Evolutionary conservation across 1,140 invertebrate species (phyloP).

Genomic region (Drosophila repleta): DNA sequence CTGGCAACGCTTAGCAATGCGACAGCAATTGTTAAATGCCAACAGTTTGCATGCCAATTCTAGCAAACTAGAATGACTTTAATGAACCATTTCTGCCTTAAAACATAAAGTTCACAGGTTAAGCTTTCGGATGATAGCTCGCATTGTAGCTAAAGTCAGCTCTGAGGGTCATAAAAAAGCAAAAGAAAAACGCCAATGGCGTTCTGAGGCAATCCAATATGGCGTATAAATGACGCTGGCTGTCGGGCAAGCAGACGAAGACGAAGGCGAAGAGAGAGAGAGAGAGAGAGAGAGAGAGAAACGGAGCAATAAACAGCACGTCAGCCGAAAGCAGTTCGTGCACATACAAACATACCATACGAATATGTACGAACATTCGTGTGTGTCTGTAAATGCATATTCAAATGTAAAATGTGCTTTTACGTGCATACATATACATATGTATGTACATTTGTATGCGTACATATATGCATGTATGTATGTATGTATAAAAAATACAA

Average conservation of each 20-base stretch:
- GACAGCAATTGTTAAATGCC: constrained; percentile 18
- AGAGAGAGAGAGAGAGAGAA: constrained; percentile 67
- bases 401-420: too few species aligned
- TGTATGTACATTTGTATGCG: background rate
- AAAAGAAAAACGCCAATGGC: constrained; percentile 48
- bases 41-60: constrained; percentile 38
- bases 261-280: constrained; percentile 53
- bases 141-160: background rate
- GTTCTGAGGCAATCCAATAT: constrained; percentile 51
- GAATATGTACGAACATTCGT: background rate
- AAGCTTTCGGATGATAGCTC: constrained; percentile 6
- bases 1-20: constrained; percentile 30
- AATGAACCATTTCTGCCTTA: constrained; percentile 33
- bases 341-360: background rate
- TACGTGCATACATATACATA: too few species aligned
- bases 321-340: constrained; percentile 32
- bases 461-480: constrained; percentile 11
- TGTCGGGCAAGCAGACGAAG: constrained; percentile 47
- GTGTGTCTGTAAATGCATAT: too few species aligned
- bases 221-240: constrained; percentile 65
- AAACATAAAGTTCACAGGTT: constrained; percentile 43
- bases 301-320: constrained; percentile 37
- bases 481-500: constrained; percentile 30
- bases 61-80: background rate
- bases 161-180: constrained; percentile 46